Evolutionary conservation across 1,140 invertebrate genomes (phyloP), one percentile per base, ranked within the genome.

Genomic region (Drosophila busckii): DNA sequence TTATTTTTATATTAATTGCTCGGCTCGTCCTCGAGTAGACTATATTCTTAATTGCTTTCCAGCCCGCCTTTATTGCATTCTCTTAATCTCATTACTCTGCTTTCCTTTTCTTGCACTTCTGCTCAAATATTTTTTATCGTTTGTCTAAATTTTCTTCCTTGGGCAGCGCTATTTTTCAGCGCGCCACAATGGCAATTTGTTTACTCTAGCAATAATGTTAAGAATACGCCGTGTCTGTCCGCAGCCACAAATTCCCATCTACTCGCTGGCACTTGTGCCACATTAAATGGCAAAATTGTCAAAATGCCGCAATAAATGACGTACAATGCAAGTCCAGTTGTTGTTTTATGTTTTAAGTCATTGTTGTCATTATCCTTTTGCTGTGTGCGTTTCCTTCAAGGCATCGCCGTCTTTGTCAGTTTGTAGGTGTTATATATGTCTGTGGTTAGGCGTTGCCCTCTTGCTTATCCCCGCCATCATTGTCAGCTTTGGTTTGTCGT

Each of bases 261-360:
- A n/a, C 48, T 41, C 3, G 8, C 32, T 40, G 32, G n/a, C 23
- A 16, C 29, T 65, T 65, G 50, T 49, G 62, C 52, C 63, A 66
- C 54, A 67, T 67, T 67, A 67, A 67, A 67, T 67, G 54, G 40
- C 38, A 44, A 70, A 78, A 78, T 76, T 76, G 71, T 78, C 71
- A 70, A 78, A 76, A 76, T 70, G 66, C 71, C 55, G 48, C 71
- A 78, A 70, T 56, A 76, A 76, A 76, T 70, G 67, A 67, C 59
- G 62, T 54, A 66, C 55, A 48, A 78, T 52, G 56, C 62, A 76
- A 50, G 62, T 67, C 67, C 61, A 50, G 35, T 38, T 62, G 37
- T 48, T 50, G 32, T 59, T 34, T 38, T 63, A 35, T 25, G 6
- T 41, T 48, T 48, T 28, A 20, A 12, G 16, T 25, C 46, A 17